A percentile compares a stretch with the other conserved stretches of the same genome.
Evolutionary conservation across 2,888 invertebrate species (phyloP).

Genomic region (Miltochrista miniata): DNA sequence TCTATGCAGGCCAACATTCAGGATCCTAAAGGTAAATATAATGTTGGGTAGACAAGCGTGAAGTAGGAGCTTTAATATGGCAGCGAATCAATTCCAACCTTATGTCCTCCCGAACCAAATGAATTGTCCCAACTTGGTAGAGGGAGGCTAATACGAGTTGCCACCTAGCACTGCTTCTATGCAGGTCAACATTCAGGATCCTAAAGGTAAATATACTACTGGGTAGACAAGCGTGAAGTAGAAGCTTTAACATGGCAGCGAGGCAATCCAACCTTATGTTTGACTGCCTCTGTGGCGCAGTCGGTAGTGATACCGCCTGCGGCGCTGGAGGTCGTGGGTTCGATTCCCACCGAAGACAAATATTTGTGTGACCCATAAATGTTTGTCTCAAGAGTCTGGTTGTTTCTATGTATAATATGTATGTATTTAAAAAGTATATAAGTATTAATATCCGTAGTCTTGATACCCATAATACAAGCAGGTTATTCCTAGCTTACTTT

Average conservation of each 20-base stretch:
- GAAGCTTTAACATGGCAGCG: conserved; percentile 95
- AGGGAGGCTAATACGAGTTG: conserved; percentile 99
- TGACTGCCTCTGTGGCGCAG: conserved; percentile 91
- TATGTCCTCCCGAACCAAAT: conserved; percentile 93
- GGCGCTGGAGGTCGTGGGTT: too few relatives aligned
- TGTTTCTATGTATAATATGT: too few relatives aligned
- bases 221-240: conserved; percentile 98
- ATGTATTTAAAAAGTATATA: too few relatives aligned
- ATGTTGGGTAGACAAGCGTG: conserved; percentile 99
- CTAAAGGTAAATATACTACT: conserved; percentile 94
- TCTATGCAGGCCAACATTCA: conserved; percentile 95
- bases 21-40: conserved; percentile 93
- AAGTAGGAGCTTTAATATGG: conserved; percentile 95
- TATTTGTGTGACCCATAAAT: too few relatives aligned
- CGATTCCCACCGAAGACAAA: conserved; percentile 89
- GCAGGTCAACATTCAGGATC: conserved; percentile 96
- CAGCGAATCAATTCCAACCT: conserved; percentile 92
- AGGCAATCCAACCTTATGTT: conserved; percentile 91
- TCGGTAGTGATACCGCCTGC: too few relatives aligned
- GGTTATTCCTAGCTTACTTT: too few relatives aligned
- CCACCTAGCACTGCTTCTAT: conserved; percentile 94
- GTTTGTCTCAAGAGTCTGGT: too few relatives aligned
- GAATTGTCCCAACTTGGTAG: conserved; percentile 97
- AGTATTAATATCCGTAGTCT: too few relatives aligned
- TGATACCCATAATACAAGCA: too few relatives aligned